These are phyloP conservation scores for Rhagologus leucostigma DNA, from an alignment of 2,113 vertebrate genomes.

Conservation along the genomic window DNA sequence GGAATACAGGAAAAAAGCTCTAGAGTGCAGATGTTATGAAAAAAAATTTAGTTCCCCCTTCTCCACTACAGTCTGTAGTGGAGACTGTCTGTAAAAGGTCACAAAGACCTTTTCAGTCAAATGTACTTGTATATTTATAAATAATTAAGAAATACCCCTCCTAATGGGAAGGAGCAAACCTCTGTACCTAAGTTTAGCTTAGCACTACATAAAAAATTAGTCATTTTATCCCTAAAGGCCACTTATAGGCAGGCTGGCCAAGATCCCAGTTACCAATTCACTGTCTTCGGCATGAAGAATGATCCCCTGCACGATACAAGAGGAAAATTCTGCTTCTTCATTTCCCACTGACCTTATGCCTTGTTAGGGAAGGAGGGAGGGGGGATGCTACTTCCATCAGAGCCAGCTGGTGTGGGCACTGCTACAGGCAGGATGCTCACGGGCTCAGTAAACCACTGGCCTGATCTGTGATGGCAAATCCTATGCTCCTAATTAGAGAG, in stretches of 20 bases:
- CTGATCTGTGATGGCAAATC: background rate
- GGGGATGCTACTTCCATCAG: background rate
- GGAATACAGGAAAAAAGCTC: background rate
- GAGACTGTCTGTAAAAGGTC: too few relatives aligned
- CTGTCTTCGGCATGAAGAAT: background rate
- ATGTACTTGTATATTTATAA: background rate
- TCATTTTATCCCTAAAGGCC: background rate
- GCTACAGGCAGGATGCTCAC: background rate
- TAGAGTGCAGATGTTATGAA: background rate
- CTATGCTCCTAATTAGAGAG: background rate
- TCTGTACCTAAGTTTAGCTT: background rate
- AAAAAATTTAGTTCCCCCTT: background rate
- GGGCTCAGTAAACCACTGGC: background rate
- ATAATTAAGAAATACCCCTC: background rate
- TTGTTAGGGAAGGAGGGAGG: background rate
- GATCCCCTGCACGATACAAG: accelerated
- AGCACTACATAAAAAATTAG: background rate
- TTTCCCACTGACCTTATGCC: background rate
- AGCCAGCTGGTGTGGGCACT: background rate
- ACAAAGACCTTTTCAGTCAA: background rate
- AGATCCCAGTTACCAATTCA: background rate
- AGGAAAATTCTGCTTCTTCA: background rate
- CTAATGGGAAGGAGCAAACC: background rate
- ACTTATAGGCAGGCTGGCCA: background rate
- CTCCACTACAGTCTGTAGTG: background rate